These are phyloP conservation scores for Macroglossus sobrinus DNA, from an alignment of 2,113 vertebrate genomes.

Conservation along the genomic window DNA sequence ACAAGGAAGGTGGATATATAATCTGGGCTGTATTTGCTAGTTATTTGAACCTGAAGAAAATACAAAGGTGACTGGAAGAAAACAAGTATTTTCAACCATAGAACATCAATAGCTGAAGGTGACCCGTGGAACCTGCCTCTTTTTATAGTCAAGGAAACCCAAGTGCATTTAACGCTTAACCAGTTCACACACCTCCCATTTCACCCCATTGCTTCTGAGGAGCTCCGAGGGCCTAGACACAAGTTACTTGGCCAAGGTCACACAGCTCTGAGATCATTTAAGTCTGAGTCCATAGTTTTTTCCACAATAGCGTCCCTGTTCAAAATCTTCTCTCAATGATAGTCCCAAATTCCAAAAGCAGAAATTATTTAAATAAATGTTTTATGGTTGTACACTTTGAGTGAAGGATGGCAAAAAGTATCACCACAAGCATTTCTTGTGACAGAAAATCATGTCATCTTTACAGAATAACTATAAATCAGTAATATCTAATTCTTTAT, in stretches of 20 bases:
- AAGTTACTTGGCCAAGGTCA: neutral
- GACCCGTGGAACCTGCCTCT: neutral
- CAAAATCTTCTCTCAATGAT: neutral
- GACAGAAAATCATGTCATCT: neutral
- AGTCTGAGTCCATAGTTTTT: neutral
- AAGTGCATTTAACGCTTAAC: neutral
- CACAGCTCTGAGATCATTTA: neutral
- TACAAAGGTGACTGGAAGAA: neutral
- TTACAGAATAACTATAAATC: neutral
- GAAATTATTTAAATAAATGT: neutral
- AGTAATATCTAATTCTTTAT: neutral
- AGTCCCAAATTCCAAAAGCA: neutral
- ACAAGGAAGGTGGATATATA: slow-evolving; percentile 1
- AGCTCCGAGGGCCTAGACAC: neutral
- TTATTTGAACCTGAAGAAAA: slow-evolving; percentile 38
- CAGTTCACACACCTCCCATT: neutral
- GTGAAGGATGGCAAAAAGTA: neutral
- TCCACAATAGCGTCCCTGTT: neutral
- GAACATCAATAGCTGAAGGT: neutral
- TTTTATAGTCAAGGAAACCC: neutral
- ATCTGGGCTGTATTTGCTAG: slow-evolving; percentile 5
- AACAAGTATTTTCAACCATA: neutral
- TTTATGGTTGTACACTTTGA: neutral
- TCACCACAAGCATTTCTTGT: neutral
- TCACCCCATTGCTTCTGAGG: neutral